Evolutionary conservation across 2,888 invertebrate genomes (phyloP), one percentile per base, ranked within the genome.

Genomic region (Agrochola litura): DNA sequence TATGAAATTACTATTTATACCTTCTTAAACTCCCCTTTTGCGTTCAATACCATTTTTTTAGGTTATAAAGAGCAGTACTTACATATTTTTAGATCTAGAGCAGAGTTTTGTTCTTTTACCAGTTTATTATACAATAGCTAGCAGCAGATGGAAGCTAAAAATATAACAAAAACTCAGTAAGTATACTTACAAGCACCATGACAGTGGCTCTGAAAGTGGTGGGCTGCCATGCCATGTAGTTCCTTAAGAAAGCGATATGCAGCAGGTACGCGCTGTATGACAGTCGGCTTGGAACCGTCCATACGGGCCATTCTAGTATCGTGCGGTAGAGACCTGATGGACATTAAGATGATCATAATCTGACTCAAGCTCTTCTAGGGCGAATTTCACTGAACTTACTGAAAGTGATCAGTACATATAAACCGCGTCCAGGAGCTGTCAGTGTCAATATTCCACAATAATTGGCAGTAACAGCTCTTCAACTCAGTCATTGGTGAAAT

Each of bases 221-320:
- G 0, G 86, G 87, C 43, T 77, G 77, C 58, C 73, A 60, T 1
- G 74, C 86, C 0, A 77, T 0, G 22, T 63, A 14, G 25, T 75
- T 80, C 66, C 82, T 87, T 19, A 89, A 56, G 65, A 86, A 14
- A 61, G 46, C 64, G 14, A 82, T 16, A 56, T 91, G 91, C 9
- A 89, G n/a, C 46, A 91, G 74, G 68, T 88, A 91, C 22, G 89
- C 88, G 71, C 89, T 84, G 87, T 87, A 91, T 0, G 87, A 83
- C 3, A 91, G 83, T 3, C 87, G 78, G 73, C 89, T 89, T 0
- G 85, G 65, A 6, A 72, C 41, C 4, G 76, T 81, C 92, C 91
- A 93, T 12, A 84, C 85, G 0, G 70, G 63, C 91, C 92, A 92
- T 73, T 91, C 91, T 9, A 92, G 46, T 0, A 92, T 25, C 0